Percentiles rank a stretch among this genome's conserved stretches.
Evolutionary conservation across 2,888 invertebrate genomes (phyloP).

Genomic region (Zygogramma bicolorata): DNA sequence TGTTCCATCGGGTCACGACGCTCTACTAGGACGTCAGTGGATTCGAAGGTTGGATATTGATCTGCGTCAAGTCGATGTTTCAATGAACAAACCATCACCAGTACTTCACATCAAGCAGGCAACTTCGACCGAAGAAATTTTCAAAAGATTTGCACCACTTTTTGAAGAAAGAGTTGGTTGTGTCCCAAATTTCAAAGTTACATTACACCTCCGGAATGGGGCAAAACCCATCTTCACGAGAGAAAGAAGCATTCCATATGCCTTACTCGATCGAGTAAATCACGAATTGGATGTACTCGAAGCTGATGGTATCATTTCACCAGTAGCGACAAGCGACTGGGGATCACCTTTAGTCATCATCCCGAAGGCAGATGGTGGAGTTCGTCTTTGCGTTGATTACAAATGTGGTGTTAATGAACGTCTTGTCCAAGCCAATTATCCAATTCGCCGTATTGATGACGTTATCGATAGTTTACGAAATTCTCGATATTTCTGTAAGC

Average conservation of each 20-base stretch:
- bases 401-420: slow-evolving; percentile 47
- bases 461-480: slow-evolving; percentile 46
- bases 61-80: background rate
- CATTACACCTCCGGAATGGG: background rate
- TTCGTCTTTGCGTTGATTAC: slow-evolving; percentile 44
- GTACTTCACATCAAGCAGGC: background rate
- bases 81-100: background rate
- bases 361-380: slow-evolving; percentile 41
- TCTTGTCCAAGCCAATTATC: slow-evolving; percentile 42
- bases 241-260: background rate
- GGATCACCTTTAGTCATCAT: slow-evolving; percentile 41
- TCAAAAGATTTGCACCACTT: background rate
- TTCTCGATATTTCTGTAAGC: slow-evolving; percentile 48
- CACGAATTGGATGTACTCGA: background rate
- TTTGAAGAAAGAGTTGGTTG: background rate
- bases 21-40: background rate
- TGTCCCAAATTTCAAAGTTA: background rate
- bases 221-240: background rate
- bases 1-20: background rate
- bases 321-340: slow-evolving; percentile 40
- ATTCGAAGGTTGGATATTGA: background rate
- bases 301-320: background rate
- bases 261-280: background rate
- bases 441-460: slow-evolving; percentile 33
- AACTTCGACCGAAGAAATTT: background rate